These are phyloP conservation scores for Syngnathus scovelli DNA, from an alignment of 2,113 vertebrate genomes.

Conservation along the genomic window DNA sequence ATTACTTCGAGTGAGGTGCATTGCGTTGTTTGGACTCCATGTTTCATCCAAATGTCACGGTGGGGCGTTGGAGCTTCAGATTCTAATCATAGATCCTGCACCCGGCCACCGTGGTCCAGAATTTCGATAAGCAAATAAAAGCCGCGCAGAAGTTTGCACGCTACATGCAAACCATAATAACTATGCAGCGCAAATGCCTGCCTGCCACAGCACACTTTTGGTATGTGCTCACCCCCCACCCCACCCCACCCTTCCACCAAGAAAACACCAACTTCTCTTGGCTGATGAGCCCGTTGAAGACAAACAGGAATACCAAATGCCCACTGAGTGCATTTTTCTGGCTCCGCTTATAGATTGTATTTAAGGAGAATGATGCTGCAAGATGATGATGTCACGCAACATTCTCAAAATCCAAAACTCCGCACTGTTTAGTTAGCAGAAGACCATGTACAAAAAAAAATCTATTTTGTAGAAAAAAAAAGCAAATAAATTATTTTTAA, in stretches of 20 bases:
- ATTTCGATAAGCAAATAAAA: constrained; percentile 70
- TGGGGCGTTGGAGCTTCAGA: not conserved
- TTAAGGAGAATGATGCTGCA: constrained; percentile 47
- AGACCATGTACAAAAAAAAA: constrained; percentile 63
- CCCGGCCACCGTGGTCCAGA: constrained; percentile 33
- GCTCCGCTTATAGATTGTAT: constrained; percentile 58
- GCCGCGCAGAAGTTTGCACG: constrained; percentile 70
- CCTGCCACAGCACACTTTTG: constrained; percentile 53
- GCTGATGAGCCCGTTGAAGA: constrained; percentile 43
- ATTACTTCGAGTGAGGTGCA: not conserved
- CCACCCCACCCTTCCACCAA: constrained; percentile 18
- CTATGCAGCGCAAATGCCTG: constrained; percentile 63
- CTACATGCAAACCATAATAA: constrained; percentile 74
- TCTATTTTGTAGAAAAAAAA: constrained; percentile 70
- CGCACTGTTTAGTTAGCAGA: constrained; percentile 58
- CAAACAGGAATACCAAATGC: constrained; percentile 51
- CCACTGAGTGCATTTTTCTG: constrained; percentile 41
- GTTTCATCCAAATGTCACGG: not conserved
- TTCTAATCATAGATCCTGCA: constrained; percentile 15
- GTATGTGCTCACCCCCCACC: constrained; percentile 28
- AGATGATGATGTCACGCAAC: constrained; percentile 21
- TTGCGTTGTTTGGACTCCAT: not conserved
- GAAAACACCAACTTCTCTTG: constrained; percentile 30
- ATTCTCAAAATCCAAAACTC: constrained; percentile 52
- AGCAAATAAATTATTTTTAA: constrained; percentile 76